phyloP scores from a whole-genome alignment of 2,888 invertebrate species.

The Auanema freiburgensis region DNA sequence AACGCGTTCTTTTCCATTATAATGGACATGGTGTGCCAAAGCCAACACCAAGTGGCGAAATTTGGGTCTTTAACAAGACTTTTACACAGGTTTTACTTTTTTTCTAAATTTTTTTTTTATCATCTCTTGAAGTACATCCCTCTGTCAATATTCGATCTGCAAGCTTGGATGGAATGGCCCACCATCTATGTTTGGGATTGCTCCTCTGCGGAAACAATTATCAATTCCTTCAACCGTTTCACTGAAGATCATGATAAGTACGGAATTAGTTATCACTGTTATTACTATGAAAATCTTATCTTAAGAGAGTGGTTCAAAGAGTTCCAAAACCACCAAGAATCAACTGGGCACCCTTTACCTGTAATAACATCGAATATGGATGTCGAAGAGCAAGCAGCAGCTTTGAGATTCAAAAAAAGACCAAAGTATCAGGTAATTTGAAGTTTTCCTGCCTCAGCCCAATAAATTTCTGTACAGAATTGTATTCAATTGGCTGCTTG shows the following conservation, averaged over 20 bases:
- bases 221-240: conserved; percentile 78
- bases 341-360: conserved; percentile 18
- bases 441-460: not conserved
- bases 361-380: conserved; percentile 31
- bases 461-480: conserved; percentile 49
- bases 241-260: conserved; percentile 79
- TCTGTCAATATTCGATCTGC: conserved; percentile 93
- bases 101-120: conserved; percentile 6
- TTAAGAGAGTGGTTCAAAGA: conserved; percentile 4
- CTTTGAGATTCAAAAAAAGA: conserved; percentile 28
- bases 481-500: conserved; percentile 97
- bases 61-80: conserved; percentile 80
- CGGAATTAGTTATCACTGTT: no score
- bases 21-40: conserved; percentile 99
- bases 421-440: conserved; percentile 30
- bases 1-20: conserved; percentile 85
- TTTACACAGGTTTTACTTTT: conserved; percentile 80
- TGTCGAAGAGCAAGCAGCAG: conserved; percentile 29
- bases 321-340: conserved; percentile 21
- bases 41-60: conserved; percentile 93
- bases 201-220: conserved; percentile 93
- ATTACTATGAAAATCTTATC: not conserved
- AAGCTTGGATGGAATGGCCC: conserved; percentile 98
- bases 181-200: conserved; percentile 99
- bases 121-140: conserved; percentile 84